Evolutionary conservation across 2,797 vertebrate species (phyloP).

Genomic region (Phrynocephalus forsythii): DNA sequence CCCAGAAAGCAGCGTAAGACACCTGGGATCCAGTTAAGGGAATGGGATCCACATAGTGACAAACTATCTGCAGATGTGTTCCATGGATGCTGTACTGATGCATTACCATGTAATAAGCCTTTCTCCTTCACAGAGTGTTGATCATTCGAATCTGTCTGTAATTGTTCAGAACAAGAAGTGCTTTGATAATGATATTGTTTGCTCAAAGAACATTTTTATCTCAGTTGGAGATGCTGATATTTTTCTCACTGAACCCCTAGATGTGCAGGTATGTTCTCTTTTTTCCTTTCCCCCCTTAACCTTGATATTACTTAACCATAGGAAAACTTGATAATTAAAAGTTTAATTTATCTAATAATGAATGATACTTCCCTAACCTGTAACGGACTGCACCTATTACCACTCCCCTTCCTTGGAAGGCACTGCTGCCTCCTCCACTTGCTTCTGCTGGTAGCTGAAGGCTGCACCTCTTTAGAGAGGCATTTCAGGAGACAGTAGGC

Average conservation of each 20-base stretch:
- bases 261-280: constrained; percentile 87
- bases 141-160: constrained; percentile 90
- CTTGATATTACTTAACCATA: constrained; percentile 45
- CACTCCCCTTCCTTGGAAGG: too few relatives aligned
- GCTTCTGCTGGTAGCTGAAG: too few relatives aligned
- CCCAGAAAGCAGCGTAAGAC: constrained; percentile 13
- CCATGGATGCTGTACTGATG: constrained; percentile 23
- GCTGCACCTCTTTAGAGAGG: too few relatives aligned
- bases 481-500: too few relatives aligned
- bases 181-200: constrained; percentile 98
- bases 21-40: constrained; percentile 52
- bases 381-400: too few relatives aligned
- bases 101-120: constrained; percentile 46
- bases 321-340: neutral
- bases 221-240: constrained; percentile 92
- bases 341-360: neutral
- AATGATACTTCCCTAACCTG: neutral
- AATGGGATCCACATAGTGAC: constrained; percentile 27
- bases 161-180: constrained; percentile 97
- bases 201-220: constrained; percentile 94
- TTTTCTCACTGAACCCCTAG: constrained; percentile 92
- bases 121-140: constrained; percentile 83
- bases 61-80: constrained; percentile 15
- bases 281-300: constrained; percentile 36
- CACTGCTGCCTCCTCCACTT: too few relatives aligned